Percentiles rank a stretch among this genome's conserved stretches.
phyloP scores from a whole-genome alignment of 2,888 invertebrate species.

The Xestoiulus laeticollis region DNA sequence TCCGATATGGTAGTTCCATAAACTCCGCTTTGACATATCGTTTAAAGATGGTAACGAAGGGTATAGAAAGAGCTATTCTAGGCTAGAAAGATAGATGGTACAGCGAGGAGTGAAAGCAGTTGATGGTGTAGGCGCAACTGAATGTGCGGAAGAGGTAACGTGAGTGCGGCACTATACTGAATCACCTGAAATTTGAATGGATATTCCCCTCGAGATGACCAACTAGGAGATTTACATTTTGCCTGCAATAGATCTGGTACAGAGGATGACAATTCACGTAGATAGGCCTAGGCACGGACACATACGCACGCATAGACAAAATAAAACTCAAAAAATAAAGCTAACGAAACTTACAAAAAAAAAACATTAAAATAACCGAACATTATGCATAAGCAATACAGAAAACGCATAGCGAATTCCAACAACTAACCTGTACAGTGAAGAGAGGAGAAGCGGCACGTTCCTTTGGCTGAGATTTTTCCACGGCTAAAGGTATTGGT shows the following conservation, averaged over 20 bases:
- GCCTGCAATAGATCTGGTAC: slow-evolving; percentile 57
- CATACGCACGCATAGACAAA: slow-evolving; percentile 45
- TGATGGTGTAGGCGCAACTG: neutral
- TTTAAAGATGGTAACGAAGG: neutral
- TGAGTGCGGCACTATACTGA: slow-evolving; percentile 36
- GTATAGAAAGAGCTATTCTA: slow-evolving; percentile 13
- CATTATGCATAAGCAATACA: neutral
- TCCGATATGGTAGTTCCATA: neutral
- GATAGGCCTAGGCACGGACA: slow-evolving; percentile 48
- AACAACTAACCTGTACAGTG: slow-evolving; percentile 45
- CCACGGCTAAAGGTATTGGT: slow-evolving; percentile 4
- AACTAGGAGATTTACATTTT: slow-evolving; percentile 56
- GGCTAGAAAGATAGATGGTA: neutral
- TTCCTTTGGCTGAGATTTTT: slow-evolving; percentile 27
- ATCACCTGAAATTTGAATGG: slow-evolving; percentile 42
- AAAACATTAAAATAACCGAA: neutral
- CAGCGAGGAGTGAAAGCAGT: neutral
- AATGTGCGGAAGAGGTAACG: neutral
- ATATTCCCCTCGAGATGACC: slow-evolving; percentile 51
- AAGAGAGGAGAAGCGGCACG: slow-evolving; percentile 46
- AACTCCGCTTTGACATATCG: neutral
- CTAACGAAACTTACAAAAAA: slow-evolving; percentile 44
- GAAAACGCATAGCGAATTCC: neutral
- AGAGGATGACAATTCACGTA: slow-evolving; percentile 58
- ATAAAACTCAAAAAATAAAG: slow-evolving; percentile 31